Base-by-base conservation (phyloP, 2,888 invertebrate species). In the Phragmatobia fuliginosa region DNA sequence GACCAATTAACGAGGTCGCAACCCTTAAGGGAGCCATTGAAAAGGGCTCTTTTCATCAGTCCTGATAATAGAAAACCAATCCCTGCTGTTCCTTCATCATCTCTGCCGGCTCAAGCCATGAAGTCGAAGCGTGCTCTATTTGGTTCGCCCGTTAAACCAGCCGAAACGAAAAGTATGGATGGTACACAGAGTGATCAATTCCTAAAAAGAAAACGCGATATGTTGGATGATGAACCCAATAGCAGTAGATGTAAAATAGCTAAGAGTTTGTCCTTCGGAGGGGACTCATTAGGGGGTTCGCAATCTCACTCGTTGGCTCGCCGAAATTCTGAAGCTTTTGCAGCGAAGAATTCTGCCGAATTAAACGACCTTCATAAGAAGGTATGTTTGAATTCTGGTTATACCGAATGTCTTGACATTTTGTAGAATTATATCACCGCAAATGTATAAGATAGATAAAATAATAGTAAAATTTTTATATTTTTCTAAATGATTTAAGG, bases 31-130 rank as follows among this genome's bases (percentile, higher is more conserved):
- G 96, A 96, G 84, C 95, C 96, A 0, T 77, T 88, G 6, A 97
- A 97, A 80, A 94, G 97, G 69, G 97, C 97, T 0, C 88, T 98
- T 2, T 98, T 98, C 81, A 96, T 97, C 81, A 97, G 97, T 85
- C 97, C 97, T 2, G 96, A 95, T 77, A 95, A 94, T 73, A 90
- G 90, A 81, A 85, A 92, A 83, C 67, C 90, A 45, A 65, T 88
- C 8, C 87, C 90, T 5, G 66, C 78, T 68, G 69, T 89, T 70
- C 70, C 95, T 78, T 86, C 94, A 83, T 67, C 95, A 74, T 91
- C 93, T 67, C 86, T 96, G 84, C 84, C 96, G 78, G 68, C 93
- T 82, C 85, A 95, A 83, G 82, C 95, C 8, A 95, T 96, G 87
- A 96, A 93, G 76, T 96, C 97, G 0, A 97, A 96, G 81, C 93